phyloP scores from a whole-genome alignment of 2,113 vertebrate genomes.

The Elephantulus edwardii region DNA sequence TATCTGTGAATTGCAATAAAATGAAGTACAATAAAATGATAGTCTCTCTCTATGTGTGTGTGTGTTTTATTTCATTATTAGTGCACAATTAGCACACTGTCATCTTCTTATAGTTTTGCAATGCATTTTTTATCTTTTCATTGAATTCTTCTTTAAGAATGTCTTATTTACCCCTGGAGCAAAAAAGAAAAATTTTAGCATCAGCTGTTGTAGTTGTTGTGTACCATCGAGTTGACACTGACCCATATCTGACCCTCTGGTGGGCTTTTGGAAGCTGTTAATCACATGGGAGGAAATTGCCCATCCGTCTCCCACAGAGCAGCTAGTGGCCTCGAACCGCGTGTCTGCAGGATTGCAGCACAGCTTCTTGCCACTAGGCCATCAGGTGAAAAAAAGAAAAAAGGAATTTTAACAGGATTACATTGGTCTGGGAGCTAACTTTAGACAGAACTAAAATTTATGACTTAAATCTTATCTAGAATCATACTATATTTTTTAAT shows the following conservation, averaged over 20 bases:
- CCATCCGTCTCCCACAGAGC: too few relatives aligned
- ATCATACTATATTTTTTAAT: background rate
- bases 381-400: background rate
- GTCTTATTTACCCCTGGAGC: background rate
- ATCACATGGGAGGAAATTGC: too few relatives aligned
- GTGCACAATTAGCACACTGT: background rate
- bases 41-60: too few relatives aligned
- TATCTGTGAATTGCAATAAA: too few relatives aligned
- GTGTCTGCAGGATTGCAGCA: too few relatives aligned
- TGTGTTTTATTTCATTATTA: background rate
- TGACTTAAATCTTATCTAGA: background rate
- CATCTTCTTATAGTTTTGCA: background rate
- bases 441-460: background rate
- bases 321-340: too few relatives aligned
- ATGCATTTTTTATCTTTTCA: background rate
- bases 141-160: background rate
- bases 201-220: too few relatives aligned
- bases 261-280: too few relatives aligned
- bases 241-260: too few relatives aligned
- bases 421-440: background rate
- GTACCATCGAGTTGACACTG: background rate
- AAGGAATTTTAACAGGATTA: background rate
- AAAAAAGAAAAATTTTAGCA: too few relatives aligned
- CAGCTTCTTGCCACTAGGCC: too few relatives aligned
- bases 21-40: too few relatives aligned